Percentiles rank a stretch among this genome's conserved stretches.
Conservation (phyloP, 2,888 invertebrate species). For the Aphodius granarius region DNA sequence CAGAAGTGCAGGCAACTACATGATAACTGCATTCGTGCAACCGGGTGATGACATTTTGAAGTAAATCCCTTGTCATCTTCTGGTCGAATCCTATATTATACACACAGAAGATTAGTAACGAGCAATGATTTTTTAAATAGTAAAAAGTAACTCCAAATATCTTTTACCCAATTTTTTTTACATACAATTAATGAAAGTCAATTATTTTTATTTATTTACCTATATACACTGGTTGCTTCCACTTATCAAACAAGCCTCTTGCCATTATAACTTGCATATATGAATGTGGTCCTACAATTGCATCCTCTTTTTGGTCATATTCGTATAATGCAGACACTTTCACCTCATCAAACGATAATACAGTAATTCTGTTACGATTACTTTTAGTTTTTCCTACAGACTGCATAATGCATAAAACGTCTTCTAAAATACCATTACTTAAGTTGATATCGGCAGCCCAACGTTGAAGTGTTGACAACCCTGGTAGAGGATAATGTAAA, state of each 20-base stretch:
- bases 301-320: slow-evolving; percentile 34
- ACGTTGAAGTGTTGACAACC: slow-evolving; percentile 30
- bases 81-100: slow-evolving; percentile 31
- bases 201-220: slow-evolving; percentile 7
- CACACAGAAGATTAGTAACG: not conserved
- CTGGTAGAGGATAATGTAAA: slow-evolving; percentile 35
- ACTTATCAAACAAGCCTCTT: slow-evolving; percentile 34
- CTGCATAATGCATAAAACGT: slow-evolving; percentile 25
- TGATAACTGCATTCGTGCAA: slow-evolving; percentile 26
- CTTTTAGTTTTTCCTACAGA: slow-evolving; percentile 24
- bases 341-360: slow-evolving; percentile 33
- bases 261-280: slow-evolving; percentile 39
- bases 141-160: not conserved
- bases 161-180: not conserved
- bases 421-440: slow-evolving; percentile 26
- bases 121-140: not conserved
- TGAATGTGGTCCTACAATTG: slow-evolving; percentile 36
- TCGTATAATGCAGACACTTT: slow-evolving; percentile 31
- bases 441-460: slow-evolving; percentile 36
- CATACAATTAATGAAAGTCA: not conserved
- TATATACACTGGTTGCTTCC: slow-evolving; percentile 38
- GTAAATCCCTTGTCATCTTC: slow-evolving; percentile 32
- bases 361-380: slow-evolving; percentile 18
- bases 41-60: slow-evolving; percentile 18
- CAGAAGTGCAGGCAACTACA: slow-evolving; percentile 30